Evolutionary conservation across 1,140 invertebrate species (phyloP).

Genomic region (Drosophila varians): DNA sequence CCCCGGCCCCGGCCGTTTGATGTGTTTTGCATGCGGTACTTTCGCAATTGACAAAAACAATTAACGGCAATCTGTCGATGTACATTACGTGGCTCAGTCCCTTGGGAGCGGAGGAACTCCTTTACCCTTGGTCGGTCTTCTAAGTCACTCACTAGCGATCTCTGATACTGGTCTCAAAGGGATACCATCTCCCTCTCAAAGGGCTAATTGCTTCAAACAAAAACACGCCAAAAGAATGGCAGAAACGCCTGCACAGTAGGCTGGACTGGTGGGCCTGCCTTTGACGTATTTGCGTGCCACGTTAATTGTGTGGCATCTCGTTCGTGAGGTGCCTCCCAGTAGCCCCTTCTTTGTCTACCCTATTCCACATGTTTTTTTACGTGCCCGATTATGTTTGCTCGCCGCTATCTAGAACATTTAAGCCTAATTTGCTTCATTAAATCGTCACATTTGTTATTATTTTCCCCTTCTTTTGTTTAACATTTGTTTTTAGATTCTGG

Average conservation of each 20-base stretch:
- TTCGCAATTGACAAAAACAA: conserved; percentile 47
- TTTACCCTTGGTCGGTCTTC: no score
- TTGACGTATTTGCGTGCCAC: conserved; percentile 56
- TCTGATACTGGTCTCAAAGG: no score
- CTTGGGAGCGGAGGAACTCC: no score
- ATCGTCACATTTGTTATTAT: conserved; percentile 71
- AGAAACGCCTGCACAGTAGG: conserved; percentile 12
- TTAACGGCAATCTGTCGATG: conserved; percentile 35
- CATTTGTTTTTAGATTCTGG: not conserved
- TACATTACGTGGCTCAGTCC: not conserved
- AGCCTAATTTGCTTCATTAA: conserved; percentile 76
- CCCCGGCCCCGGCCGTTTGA: not conserved
- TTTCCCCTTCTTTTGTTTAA: conserved; percentile 33
- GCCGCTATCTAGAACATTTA: conserved; percentile 71
- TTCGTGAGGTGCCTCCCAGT: not conserved
- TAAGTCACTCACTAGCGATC: no score
- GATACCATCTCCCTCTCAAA: conserved; percentile 6
- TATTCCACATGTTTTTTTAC: conserved; percentile 56
- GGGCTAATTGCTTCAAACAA: conserved; percentile 39
- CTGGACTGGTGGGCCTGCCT: no score
- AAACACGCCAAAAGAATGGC: conserved; percentile 1
- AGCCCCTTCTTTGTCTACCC: no score
- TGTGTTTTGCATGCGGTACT: conserved; percentile 38
- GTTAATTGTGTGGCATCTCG: conserved; percentile 47
- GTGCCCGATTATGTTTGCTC: conserved; percentile 58